These are phyloP conservation scores for Habrosyne pyritoides DNA, from an alignment of 2,888 invertebrate genomes.

Conservation along the genomic window DNA sequence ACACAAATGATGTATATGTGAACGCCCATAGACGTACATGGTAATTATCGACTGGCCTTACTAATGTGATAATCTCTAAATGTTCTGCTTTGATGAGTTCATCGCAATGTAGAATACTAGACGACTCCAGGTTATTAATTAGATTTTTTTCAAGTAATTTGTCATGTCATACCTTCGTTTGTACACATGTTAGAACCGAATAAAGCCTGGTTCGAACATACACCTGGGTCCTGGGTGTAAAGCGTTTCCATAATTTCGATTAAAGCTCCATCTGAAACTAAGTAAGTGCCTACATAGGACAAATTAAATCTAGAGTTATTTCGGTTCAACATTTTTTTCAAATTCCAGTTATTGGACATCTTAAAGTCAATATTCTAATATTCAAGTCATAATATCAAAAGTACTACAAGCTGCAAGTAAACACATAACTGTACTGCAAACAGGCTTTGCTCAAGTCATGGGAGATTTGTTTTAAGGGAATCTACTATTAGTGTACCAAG, in stretches of 20 bases:
- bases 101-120: conserved; percentile 52
- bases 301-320: too few relatives aligned
- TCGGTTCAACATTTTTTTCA: too few relatives aligned
- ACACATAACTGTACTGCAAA: conserved; percentile 17
- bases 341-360: too few relatives aligned
- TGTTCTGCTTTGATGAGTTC: conserved; percentile 76
- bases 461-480: conserved; percentile 45
- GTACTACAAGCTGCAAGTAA: conserved; percentile 11
- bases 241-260: too few relatives aligned
- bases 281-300: too few relatives aligned
- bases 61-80: conserved; percentile 76
- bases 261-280: too few relatives aligned
- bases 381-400: not conserved
- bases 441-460: conserved; percentile 33
- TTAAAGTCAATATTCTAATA: not conserved
- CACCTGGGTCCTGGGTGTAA: not conserved
- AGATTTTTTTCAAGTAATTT: conserved; percentile 47
- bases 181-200: not conserved
- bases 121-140: conserved; percentile 59
- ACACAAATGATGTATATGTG: conserved; percentile 77
- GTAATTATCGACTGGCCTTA: conserved; percentile 71
- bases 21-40: conserved; percentile 71
- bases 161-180: conserved; percentile 18
- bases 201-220: conserved; percentile 3
- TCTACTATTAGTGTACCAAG: conserved; percentile 63